phyloP scores from a whole-genome alignment of 1,140 invertebrate genomes.

The Andrena cerasifolii region DNA sequence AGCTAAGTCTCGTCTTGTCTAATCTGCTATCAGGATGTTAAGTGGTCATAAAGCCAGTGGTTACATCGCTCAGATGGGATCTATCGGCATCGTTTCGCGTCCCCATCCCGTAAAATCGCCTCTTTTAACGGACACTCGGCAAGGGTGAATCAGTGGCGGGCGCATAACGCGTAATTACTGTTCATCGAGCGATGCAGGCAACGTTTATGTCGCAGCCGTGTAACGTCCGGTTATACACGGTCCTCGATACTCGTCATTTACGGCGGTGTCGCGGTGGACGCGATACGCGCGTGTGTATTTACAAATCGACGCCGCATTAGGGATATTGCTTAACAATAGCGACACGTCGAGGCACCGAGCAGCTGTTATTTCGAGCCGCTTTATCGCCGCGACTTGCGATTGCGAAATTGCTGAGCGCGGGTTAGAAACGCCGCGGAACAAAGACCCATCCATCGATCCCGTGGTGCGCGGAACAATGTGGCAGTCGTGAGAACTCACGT shows the following conservation, averaged over 20 bases:
- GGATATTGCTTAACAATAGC: constrained; percentile 55
- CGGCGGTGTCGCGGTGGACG: constrained; percentile 22
- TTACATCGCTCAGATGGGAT: too few relatives aligned
- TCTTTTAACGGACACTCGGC: not conserved
- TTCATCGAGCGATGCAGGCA: constrained; percentile 48
- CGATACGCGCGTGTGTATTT: constrained; percentile 19
- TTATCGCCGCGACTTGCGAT: constrained; percentile 33
- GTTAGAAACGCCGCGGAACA: not conserved
- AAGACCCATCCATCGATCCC: not conserved
- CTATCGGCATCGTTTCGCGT: too few relatives aligned
- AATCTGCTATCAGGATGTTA: too few relatives aligned
- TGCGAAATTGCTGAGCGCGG: constrained; percentile 12
- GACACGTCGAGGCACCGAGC: constrained; percentile 34
- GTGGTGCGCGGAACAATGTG: not conserved
- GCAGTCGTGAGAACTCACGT: too few relatives aligned
- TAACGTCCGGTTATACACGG: constrained; percentile 49
- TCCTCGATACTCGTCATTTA: constrained; percentile 49
- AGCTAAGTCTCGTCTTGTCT: too few relatives aligned
- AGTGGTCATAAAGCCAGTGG: too few relatives aligned
- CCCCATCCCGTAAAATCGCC: constrained; percentile 16
- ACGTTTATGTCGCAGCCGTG: constrained; percentile 50
- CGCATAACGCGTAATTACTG: constrained; percentile 64
- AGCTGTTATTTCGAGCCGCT: constrained; percentile 45
- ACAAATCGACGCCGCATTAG: constrained; percentile 50
- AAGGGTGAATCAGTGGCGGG: constrained; percentile 29